These are phyloP conservation scores for Lagria hirta DNA, from an alignment of 2,888 invertebrate species.

Conservation along the genomic window DNA sequence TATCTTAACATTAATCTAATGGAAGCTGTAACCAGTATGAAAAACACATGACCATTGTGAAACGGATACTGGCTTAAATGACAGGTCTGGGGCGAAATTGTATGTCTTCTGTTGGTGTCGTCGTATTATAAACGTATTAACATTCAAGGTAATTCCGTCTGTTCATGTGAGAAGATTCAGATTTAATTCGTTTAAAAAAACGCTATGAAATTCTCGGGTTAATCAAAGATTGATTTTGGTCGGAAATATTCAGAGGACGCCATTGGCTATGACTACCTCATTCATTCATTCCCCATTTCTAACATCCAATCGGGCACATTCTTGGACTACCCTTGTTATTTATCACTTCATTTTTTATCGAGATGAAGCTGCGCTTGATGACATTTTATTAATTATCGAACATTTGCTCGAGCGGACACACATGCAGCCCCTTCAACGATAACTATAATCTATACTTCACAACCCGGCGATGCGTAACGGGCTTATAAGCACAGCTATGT, in stretches of 20 bases:
- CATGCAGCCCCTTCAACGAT: slow-evolving; percentile 8
- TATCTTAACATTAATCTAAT: slow-evolving; percentile 2
- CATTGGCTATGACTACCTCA: slow-evolving; percentile 30
- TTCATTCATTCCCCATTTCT: slow-evolving; percentile 36
- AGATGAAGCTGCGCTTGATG: slow-evolving; percentile 25
- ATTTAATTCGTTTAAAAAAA: slow-evolving; percentile 18
- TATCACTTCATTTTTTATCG: slow-evolving; percentile 38
- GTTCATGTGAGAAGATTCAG: slow-evolving; percentile 5
- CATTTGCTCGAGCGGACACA: slow-evolving; percentile 24
- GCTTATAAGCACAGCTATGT: slow-evolving; percentile 15
- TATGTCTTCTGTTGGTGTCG: neutral
- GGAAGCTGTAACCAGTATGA: neutral
- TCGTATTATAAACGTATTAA: slow-evolving; percentile 6
- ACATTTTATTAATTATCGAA: slow-evolving; percentile 41
- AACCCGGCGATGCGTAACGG: slow-evolving; percentile 14
- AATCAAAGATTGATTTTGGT: slow-evolving; percentile 26
- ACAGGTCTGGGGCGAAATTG: neutral
- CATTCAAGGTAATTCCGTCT: slow-evolving; percentile 10
- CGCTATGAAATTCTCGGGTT: slow-evolving; percentile 14
- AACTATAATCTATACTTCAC: slow-evolving; percentile 3
- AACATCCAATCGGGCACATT: slow-evolving; percentile 34
- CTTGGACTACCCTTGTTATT: slow-evolving; percentile 36
- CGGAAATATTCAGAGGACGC: slow-evolving; percentile 23
- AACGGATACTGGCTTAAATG: neutral
- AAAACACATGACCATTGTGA: too few species aligned